Evolutionary conservation across 92 coral and sea anemone genomes (phyloP).

Genomic region (Epizoanthus ramosus): DNA sequence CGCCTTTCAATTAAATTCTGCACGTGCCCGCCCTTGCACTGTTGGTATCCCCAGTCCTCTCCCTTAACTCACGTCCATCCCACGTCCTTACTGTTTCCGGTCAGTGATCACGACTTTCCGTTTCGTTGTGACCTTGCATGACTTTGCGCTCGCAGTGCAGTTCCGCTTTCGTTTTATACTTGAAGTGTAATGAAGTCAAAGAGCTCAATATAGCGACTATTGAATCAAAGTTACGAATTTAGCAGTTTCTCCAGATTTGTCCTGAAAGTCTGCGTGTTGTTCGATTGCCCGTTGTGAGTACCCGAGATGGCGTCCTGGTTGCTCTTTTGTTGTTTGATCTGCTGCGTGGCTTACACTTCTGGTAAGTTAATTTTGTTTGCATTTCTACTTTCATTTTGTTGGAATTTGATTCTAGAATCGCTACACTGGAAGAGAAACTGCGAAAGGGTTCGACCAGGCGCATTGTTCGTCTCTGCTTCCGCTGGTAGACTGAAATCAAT

Average conservation of each 20-base stretch:
- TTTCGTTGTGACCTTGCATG: neutral
- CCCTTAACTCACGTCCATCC: neutral
- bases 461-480: neutral
- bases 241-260: too few species aligned
- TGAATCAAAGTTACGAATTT: neutral
- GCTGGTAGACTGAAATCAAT: neutral
- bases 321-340: neutral
- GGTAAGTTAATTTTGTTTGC: slow-evolving; percentile 13
- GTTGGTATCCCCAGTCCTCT: neutral
- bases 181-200: neutral
- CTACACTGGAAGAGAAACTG: neutral
- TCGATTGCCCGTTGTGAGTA: too few species aligned
- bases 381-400: neutral
- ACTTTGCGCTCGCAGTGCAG: neutral
- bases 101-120: neutral
- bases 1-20: too few species aligned
- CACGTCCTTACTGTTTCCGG: neutral
- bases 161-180: neutral
- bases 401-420: neutral
- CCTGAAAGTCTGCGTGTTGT: too few species aligned
- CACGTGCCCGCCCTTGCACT: too few species aligned
- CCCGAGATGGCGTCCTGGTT: neutral
- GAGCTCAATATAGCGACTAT: neutral
- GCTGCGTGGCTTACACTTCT: neutral
- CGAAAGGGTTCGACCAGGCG: too few species aligned